Evolutionary conservation across 2,888 invertebrate genomes (phyloP).

Genomic region (Ochropacha duplaris): DNA sequence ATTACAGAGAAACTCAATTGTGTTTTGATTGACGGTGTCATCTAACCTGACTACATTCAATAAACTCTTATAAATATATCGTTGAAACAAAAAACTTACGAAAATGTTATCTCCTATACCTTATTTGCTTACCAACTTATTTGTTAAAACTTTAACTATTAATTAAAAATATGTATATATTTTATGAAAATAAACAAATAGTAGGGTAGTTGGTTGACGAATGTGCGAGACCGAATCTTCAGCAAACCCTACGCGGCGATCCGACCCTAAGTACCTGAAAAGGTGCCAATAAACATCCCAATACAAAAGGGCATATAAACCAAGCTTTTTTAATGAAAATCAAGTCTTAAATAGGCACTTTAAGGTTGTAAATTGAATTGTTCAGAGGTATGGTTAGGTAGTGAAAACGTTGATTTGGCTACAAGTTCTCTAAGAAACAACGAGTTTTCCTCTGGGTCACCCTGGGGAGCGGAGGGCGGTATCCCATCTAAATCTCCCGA

Average conservation of each 20-base stretch:
- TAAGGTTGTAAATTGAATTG: constrained; percentile 26
- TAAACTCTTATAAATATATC: too few relatives aligned
- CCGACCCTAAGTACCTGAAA: constrained; percentile 76
- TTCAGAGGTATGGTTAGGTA: constrained; percentile 19
- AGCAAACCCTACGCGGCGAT: constrained; percentile 60
- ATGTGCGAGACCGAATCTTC: constrained; percentile 57
- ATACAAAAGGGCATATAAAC: constrained; percentile 35
- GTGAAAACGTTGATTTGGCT: constrained; percentile 32
- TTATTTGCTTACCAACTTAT: too few relatives aligned
- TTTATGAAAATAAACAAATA: constrained; percentile 19
- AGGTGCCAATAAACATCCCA: constrained; percentile 72
- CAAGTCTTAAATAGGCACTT: constrained; percentile 15
- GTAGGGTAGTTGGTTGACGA: constrained; percentile 56
- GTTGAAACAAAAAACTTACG: too few relatives aligned
- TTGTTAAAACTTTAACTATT: too few relatives aligned
- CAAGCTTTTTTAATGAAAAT: constrained; percentile 18
- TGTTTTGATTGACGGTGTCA: too few relatives aligned
- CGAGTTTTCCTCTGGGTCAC: constrained; percentile 75
- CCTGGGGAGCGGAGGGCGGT: constrained; percentile 64
- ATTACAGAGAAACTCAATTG: too few relatives aligned
- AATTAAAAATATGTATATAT: too few relatives aligned
- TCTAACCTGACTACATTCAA: too few relatives aligned
- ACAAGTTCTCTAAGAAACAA: constrained; percentile 73
- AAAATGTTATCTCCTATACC: too few relatives aligned
- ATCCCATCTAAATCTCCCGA: constrained; percentile 74